Evolutionary conservation across 1,140 invertebrate species (phyloP).

Genomic region (Penaeus indicus): DNA sequence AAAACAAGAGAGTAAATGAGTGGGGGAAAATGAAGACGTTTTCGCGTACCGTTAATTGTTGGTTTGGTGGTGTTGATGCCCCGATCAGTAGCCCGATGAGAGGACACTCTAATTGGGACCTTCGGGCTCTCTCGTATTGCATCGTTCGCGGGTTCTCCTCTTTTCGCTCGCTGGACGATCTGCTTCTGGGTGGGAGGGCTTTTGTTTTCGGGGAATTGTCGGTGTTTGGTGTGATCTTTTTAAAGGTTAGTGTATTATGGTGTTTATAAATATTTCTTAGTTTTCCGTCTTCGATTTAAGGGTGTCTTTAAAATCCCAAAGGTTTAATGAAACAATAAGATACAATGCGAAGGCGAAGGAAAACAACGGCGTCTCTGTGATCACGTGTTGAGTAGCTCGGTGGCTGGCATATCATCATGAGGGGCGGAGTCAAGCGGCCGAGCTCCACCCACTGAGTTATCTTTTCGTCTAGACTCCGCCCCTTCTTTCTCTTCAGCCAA

Average conservation of each 20-base stretch:
- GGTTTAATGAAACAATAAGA: neutral
- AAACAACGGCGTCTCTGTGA: neutral
- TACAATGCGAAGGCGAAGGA: neutral
- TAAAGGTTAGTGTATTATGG: no score
- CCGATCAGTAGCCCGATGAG: conserved; percentile 47
- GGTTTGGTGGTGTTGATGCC: conserved; percentile 20
- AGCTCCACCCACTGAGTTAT: conserved; percentile 11
- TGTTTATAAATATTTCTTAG: no score
- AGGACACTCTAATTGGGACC: conserved; percentile 45
- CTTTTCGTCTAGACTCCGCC: conserved; percentile 2
- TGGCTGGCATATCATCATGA: conserved; percentile 40
- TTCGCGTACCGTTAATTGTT: conserved; percentile 33
- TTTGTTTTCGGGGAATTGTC: no score
- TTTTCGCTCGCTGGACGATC: neutral
- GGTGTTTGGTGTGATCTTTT: no score
- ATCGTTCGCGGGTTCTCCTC: conserved; percentile 11
- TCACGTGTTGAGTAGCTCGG: conserved; percentile 40
- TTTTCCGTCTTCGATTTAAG: no score
- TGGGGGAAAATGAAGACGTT: conserved; percentile 44
- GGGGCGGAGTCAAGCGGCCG: conserved; percentile 9
- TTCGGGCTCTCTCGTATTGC: neutral
- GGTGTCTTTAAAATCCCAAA: neutral
- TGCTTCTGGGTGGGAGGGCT: no score
- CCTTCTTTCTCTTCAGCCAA: neutral
- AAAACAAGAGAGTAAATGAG: conserved; percentile 33